Base-by-base conservation (phyloP, 2,113 vertebrate species). In the Serinus canaria region DNA sequence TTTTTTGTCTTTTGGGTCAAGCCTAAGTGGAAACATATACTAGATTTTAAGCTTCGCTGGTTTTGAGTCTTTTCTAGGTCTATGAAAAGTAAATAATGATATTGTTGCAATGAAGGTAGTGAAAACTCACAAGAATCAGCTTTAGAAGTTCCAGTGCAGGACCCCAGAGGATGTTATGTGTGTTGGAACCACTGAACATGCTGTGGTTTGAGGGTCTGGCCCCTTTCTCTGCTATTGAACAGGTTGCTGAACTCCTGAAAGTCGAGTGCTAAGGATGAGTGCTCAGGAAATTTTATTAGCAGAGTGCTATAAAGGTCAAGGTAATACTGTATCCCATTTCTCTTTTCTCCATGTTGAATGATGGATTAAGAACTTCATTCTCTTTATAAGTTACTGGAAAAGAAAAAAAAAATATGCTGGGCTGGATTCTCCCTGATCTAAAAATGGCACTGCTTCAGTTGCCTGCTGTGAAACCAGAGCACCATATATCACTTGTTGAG, bases 231-330 rank as follows among this genome's bases (percentile, higher is more conserved):
- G 53, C 49, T 81, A 43, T 27, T 14, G 18, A 30, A 21, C 30
- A 75, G 8, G 39, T 13, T 77, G 43, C 53, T 76, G 73, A 83
- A 75, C 49, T 50, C 35, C 69, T 67, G 35, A 53, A 87, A 76
- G 23, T 19, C n/a, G 35, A 66, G 8, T 9, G 33, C 37, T 41
- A 53, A 81, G 41, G 62, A 85, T 5, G 41, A 63, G 30, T 22
- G n/a, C 43, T 86, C 50, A 75, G 83, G 56, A 93, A 94, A 81
- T 74, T 83, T 15, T 67, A 70, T 74, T 83, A 56, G 15, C 50
- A 88, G 52, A 64, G 43, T 59, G 33, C 16, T 89, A 24, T 76
- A 92, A 95, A 90, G 69, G 83, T 95, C 89, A 92, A 79, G 55
- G 37, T 49, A 92, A 64, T 60, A 53, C 13, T 72, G 24, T 39